A percentile compares a stretch with the other conserved stretches of the same genome.
These are phyloP conservation scores for Hyposoter dolosus DNA, from an alignment of 2,888 invertebrate species.

Conservation along the genomic window DNA sequence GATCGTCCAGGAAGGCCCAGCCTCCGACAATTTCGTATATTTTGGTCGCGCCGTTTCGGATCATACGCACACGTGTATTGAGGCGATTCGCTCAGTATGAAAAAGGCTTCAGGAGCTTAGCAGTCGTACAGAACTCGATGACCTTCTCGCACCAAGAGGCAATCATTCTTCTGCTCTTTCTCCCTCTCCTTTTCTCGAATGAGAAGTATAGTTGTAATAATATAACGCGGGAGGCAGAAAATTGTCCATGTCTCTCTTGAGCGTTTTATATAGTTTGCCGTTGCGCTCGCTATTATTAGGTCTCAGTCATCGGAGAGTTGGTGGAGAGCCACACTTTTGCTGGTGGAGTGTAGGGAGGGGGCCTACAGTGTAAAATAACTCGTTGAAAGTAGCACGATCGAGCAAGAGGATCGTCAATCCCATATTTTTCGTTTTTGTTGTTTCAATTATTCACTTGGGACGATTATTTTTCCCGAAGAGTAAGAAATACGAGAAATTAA, in stretches of 20 bases:
- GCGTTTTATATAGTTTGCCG: constrained; percentile 26
- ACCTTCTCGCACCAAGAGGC: constrained; percentile 25
- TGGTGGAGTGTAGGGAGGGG: constrained; percentile 38
- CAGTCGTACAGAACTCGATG: background rate
- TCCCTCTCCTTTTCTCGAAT: background rate
- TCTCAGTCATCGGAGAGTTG: constrained; percentile 79
- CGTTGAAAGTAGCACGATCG: constrained; percentile 67
- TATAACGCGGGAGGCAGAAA: constrained; percentile 35
- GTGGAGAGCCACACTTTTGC: constrained; percentile 65
- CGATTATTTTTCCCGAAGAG: background rate
- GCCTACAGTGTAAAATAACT: constrained; percentile 64
- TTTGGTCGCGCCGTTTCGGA: constrained; percentile 9
- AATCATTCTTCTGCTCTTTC: background rate
- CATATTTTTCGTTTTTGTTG: background rate
- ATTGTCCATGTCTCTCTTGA: constrained; percentile 35
- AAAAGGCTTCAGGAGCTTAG: background rate
- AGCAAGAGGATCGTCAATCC: constrained; percentile 16
- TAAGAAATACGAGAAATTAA: background rate
- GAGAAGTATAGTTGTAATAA: constrained; percentile 13
- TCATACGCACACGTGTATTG: background rate
- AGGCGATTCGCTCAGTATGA: background rate
- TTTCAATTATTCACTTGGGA: background rate
- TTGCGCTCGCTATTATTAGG: constrained; percentile 81
- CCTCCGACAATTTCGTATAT: constrained; percentile 10
- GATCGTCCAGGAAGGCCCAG: constrained; percentile 16